phyloP scores from a whole-genome alignment of 2,888 invertebrate species.

The Lagria hirta region DNA sequence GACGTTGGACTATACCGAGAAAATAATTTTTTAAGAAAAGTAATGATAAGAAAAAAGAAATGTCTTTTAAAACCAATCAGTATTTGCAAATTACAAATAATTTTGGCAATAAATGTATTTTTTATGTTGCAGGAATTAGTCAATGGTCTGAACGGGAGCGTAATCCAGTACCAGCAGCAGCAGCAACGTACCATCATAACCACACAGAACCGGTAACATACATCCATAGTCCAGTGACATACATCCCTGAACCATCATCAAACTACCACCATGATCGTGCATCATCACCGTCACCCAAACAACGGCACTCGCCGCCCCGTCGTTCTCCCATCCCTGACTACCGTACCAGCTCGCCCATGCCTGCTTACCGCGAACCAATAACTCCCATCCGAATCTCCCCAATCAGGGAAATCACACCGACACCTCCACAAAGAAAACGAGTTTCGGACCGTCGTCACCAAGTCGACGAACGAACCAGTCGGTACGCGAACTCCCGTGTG shows the following conservation, averaged over 20 bases:
- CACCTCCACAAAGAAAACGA: conserved; percentile 66
- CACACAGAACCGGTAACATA: conserved; percentile 35
- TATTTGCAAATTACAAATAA: too few species aligned
- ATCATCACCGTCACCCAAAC: conserved; percentile 31
- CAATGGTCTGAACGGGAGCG: conserved; percentile 72
- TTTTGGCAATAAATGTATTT: too few species aligned
- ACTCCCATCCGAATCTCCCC: conserved; percentile 35
- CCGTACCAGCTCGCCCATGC: conserved; percentile 27
- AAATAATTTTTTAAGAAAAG: too few species aligned
- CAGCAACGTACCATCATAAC: conserved; percentile 10
- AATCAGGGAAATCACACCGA: conserved; percentile 56
- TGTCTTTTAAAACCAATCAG: too few species aligned
- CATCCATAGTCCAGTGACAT: conserved; percentile 20
- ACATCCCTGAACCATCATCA: conserved; percentile 31
- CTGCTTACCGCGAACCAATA: conserved; percentile 12
- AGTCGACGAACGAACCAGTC: conserved; percentile 36
- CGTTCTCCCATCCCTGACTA: conserved; percentile 41
- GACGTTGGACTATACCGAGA: too few species aligned
- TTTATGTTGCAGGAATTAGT: conserved; percentile 61
- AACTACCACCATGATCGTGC: conserved; percentile 33
- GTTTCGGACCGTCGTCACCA: conserved; percentile 56
- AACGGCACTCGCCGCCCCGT: conserved; percentile 27
- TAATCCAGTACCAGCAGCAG: too few species aligned
- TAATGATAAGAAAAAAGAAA: too few species aligned
- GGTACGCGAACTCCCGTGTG: conserved; percentile 22